Percentiles rank a stretch among this genome's conserved stretches.
Evolutionary conservation across 1,140 invertebrate species (phyloP).

Genomic region (Drosophila mauritiana): DNA sequence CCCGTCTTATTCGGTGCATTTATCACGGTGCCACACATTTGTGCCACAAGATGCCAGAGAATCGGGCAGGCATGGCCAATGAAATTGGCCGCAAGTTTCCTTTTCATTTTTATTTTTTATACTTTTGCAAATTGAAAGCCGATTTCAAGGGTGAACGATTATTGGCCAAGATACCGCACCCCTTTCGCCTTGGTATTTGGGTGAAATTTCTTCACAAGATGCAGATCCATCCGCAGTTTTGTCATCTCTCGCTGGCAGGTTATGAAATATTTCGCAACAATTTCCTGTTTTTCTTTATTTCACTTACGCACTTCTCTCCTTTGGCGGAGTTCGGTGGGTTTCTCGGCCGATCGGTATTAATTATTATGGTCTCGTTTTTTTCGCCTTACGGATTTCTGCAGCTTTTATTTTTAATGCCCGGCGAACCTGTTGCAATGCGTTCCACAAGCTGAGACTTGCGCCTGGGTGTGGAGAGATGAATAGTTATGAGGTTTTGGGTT

Average conservation of each 20-base stretch:
- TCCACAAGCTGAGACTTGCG: conserved; percentile 34
- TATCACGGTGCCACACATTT: conserved; percentile 81
- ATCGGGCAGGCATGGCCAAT: conserved; percentile 38
- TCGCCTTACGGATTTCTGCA: conserved; percentile 15
- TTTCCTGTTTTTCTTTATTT: conserved; percentile 76
- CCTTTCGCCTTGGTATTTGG: neutral
- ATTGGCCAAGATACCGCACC: neutral
- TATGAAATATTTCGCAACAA: conserved; percentile 74
- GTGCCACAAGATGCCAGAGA: conserved; percentile 56
- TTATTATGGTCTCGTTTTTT: conserved; percentile 62
- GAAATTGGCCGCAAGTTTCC: conserved; percentile 53
- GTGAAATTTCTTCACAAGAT: conserved; percentile 2
- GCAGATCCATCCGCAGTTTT: conserved; percentile 33
- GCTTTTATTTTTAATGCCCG: conserved; percentile 52
- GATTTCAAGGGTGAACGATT: conserved; percentile 32
- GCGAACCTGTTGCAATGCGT: conserved; percentile 68
- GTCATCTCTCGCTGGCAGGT: conserved; percentile 58
- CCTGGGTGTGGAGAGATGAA: conserved; percentile 35
- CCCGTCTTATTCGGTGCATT: conserved; percentile 50
- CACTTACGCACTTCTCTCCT: conserved; percentile 66
- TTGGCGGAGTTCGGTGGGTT: conserved; percentile 37
- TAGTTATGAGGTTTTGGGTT: conserved; percentile 16
- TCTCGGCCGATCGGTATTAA: conserved; percentile 67
- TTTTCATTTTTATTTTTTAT: conserved; percentile 62
- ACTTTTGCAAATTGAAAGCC: conserved; percentile 15